Evolutionary conservation across 2,888 invertebrate genomes (phyloP).

Genomic region (Ectemnius lituratus): DNA sequence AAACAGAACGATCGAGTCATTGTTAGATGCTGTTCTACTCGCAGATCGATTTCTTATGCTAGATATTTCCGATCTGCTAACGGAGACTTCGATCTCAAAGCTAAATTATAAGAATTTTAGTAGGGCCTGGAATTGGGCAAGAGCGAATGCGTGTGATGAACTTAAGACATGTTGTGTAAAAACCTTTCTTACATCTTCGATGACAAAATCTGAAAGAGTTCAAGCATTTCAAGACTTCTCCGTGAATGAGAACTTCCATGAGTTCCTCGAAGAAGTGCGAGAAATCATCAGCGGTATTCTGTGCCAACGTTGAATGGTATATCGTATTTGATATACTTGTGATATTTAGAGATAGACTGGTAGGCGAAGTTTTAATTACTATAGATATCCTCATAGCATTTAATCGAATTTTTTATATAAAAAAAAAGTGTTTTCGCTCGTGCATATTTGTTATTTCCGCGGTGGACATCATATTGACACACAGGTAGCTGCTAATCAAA

Average conservation of each 20-base stretch:
- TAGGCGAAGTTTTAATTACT: not conserved
- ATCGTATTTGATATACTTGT: slow-evolving; percentile 26
- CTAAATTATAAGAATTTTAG: slow-evolving; percentile 68
- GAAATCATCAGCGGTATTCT: slow-evolving; percentile 60
- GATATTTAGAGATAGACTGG: slow-evolving; percentile 31
- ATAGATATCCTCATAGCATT: too few relatives aligned
- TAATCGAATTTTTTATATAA: not conserved
- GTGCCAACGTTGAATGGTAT: slow-evolving; percentile 39
- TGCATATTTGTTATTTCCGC: not conserved
- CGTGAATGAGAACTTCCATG: slow-evolving; percentile 57
- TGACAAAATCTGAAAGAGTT: slow-evolving; percentile 64
- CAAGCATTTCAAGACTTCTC: slow-evolving; percentile 70
- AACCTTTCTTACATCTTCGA: slow-evolving; percentile 67
- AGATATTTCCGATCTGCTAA: slow-evolving; percentile 65
- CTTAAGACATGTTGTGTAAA: slow-evolving; percentile 69
- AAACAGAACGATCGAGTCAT: slow-evolving; percentile 67
- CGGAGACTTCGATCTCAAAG: slow-evolving; percentile 67
- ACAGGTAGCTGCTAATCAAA: too few relatives aligned
- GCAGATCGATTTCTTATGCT: slow-evolving; percentile 74
- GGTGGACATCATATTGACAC: too few relatives aligned
- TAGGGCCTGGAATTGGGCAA: slow-evolving; percentile 73
- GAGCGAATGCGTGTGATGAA: slow-evolving; percentile 67
- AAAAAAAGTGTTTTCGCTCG: not conserved
- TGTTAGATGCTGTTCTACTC: slow-evolving; percentile 73
- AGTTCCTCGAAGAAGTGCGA: slow-evolving; percentile 69